A percentile compares a stretch with the other conserved stretches of the same genome.
Conservation (phyloP, 1,140 invertebrate species). For the Epicauta chinensis region DNA sequence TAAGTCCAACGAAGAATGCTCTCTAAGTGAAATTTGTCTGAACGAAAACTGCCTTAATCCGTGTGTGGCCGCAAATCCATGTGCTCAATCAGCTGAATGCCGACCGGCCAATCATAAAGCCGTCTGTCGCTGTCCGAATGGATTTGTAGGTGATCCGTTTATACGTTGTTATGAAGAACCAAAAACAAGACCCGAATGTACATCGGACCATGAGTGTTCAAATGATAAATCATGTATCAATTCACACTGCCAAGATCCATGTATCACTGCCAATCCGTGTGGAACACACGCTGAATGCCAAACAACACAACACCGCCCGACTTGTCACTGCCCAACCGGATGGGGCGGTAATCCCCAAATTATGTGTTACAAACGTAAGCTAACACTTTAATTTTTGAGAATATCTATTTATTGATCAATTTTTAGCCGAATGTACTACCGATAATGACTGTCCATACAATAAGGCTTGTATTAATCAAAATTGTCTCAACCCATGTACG, state of each 20-base stretch:
- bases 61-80: constrained; percentile 66
- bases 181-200: constrained; percentile 56
- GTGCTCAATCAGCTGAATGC: constrained; percentile 74
- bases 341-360: constrained; percentile 82
- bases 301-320: constrained; percentile 64
- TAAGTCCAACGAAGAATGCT: constrained; percentile 62
- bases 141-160: constrained; percentile 72
- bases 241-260: constrained; percentile 72
- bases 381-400: neutral
- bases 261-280: constrained; percentile 67
- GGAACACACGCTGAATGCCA: constrained; percentile 72
- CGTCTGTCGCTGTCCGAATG: constrained; percentile 67
- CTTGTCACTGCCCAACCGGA: constrained; percentile 73
- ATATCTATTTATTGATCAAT: constrained; percentile 1
- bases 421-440: constrained; percentile 72
- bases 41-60: constrained; percentile 70
- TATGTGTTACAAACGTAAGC: constrained; percentile 81
- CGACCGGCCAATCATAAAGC: constrained; percentile 67
- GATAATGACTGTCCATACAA: constrained; percentile 82
- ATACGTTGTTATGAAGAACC: constrained; percentile 59
- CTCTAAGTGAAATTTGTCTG: constrained; percentile 63
- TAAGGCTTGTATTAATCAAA: constrained; percentile 70
- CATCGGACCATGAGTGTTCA: constrained; percentile 64
- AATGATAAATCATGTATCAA: constrained; percentile 71
- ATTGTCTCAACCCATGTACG: constrained; percentile 73